Evolutionary conservation across 2,113 vertebrate genomes (phyloP), one percentile per base, ranked within the genome.

Genomic region (Gobius niger): DNA sequence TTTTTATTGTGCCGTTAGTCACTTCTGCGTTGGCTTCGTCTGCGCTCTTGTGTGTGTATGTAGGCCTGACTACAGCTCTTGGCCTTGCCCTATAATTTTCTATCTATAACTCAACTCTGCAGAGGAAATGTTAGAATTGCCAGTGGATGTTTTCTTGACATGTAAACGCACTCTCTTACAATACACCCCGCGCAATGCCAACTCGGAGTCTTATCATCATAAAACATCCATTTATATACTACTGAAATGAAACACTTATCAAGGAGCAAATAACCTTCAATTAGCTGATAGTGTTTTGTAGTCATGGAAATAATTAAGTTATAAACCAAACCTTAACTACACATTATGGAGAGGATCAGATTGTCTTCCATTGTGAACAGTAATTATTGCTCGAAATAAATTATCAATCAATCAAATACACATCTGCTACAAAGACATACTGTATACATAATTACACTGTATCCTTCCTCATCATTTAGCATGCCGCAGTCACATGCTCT

Each of bases 1-100:
- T 46, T 63, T 63, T 63, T 63, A 63, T 63, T 19, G 60, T 63
- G 60, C 47, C 57, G 3, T 47, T 7, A 13, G 9, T 61, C 44
- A 40, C 18, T 46, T 73, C 12, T 44, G 47, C 5, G 14, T 40
- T 59, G 47, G 14, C 65, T 51, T 52, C 7, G 34, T 40, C 61
- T 44, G 47, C 10, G 18, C 24, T 9, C 24, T 10, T 71, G 15
- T 80, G 44, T 53, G 9, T 77, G 68, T 72, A 50, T 85, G n/a
- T 77, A 65, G 78, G 74, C 73, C 65, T 24, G 44, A 75, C 71
- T 71, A 80, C 76, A 67, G 49, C 63, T 65, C 67, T 80, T 90
- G 90, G 85, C 82, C 81, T 53, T 68, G 87, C 64, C 78, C 75
- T 92, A 87, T 91, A 83, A 92, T 93, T 92, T 90, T 88, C 90